Conservation (phyloP, 2,888 invertebrate species). For the Lasioglossum calceatum region DNA sequence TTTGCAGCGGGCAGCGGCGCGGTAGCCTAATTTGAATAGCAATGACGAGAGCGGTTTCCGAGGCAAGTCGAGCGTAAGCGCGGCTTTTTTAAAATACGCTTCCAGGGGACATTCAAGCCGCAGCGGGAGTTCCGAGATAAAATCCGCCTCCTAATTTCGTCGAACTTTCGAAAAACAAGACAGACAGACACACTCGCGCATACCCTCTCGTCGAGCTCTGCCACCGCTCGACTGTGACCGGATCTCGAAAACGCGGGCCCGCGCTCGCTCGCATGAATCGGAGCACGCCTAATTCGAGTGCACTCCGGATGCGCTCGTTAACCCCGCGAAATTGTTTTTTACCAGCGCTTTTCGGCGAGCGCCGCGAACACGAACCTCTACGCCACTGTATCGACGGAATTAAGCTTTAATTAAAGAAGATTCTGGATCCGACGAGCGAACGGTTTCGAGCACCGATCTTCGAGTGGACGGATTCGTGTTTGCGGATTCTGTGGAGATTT, state of each 20-base stretch:
- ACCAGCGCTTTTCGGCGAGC: neutral
- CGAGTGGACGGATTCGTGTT: neutral
- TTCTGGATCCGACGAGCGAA: neutral
- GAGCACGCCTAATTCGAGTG: constrained; percentile 10
- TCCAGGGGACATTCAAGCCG: constrained; percentile 37
- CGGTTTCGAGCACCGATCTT: neutral
- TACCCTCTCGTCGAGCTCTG: neutral
- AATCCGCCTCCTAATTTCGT: constrained; percentile 54
- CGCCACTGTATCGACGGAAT: neutral
- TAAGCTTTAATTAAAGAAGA: neutral
- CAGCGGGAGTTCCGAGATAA: constrained; percentile 67
- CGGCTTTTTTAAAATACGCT: constrained; percentile 57
- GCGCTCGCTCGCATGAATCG: neutral
- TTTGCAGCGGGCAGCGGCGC: neutral
- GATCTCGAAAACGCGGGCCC: neutral
- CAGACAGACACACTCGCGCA: neutral
- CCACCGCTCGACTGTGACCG: constrained; percentile 33
- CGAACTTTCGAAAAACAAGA: constrained; percentile 51
- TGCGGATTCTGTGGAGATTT: neutral
- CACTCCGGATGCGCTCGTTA: constrained; percentile 4
- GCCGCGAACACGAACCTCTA: neutral
- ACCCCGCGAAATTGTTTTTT: neutral
- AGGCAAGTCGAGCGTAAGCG: constrained; percentile 29
- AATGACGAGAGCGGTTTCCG: constrained; percentile 37
- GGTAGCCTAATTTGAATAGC: constrained; percentile 46